Evolutionary conservation across 1,140 invertebrate species (phyloP), one percentile per base, ranked within the genome.

Genomic region (Daktulosphaira vitifoliae): DNA sequence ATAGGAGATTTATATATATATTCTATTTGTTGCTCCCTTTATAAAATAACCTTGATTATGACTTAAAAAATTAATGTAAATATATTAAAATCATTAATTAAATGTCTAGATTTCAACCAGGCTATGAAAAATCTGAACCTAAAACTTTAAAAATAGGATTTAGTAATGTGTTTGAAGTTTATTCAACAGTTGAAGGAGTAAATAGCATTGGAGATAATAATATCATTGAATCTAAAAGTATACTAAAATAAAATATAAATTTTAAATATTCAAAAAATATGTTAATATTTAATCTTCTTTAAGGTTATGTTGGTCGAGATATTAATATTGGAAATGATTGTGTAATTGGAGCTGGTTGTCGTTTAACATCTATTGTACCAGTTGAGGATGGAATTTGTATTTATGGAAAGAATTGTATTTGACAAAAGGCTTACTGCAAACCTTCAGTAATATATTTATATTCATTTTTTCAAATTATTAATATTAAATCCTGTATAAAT

Each of bases 151-250:
- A 88, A 65, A 94, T 98, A 72, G 96, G 95, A 33, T 86, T 85
- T 59, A 88, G 92, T 72, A 98, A 98, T 82, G 90, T 96, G 0
- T 98, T 98, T 78, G 95, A 98, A 84, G 87, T 91, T 7, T 88
- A 87, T 48, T 86, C 83, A 71, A 79, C 74, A 25, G 81, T 90
- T 26, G 87, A 93, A 74, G 44, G 53, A 22, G 85, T 92, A 1
- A 76, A 81, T 4, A 87, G 86, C 74, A 87, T 98, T 70, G 93
- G 93, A 7, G 91, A 96, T 71, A 88, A 91, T 70, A 98, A 98
- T 80, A 85, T 96, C 7, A 84, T 98, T 50, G 84, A 85, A 73
- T 75, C 79, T 2, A 84, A 83, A 78, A 77, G 82, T 82, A 72
- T 71, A 72, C 70, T 52, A 42, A 37, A 15, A 7, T 59, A 20